Evolutionary conservation across 2,888 invertebrate genomes (phyloP).

Genomic region (Lomographa bimaculata): DNA sequence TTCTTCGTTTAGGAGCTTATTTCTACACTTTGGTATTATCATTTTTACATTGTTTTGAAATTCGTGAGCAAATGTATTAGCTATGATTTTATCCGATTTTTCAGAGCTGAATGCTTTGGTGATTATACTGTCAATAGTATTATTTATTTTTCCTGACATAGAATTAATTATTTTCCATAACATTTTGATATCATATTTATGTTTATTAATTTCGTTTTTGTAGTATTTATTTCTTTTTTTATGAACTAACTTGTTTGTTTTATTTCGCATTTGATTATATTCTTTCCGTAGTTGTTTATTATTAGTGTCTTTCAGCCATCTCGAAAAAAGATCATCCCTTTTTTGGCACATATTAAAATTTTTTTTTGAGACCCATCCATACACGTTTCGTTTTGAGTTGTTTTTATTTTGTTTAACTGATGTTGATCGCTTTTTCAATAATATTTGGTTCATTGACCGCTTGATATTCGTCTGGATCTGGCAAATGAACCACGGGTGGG

Average conservation of each 20-base stretch:
- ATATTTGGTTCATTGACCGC: too few relatives aligned
- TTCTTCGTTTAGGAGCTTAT: not conserved
- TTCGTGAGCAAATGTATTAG: constrained; percentile 2
- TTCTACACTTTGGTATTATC: not conserved
- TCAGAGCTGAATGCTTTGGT: not conserved
- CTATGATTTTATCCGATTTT: not conserved
- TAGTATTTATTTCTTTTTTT: constrained; percentile 1
- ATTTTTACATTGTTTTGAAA: constrained; percentile 4
- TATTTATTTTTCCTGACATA: constrained; percentile 4
- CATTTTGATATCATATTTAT: constrained; percentile 1
- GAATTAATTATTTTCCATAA: constrained; percentile 7
- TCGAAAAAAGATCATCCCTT: too few relatives aligned
- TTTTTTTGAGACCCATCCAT: not conserved
- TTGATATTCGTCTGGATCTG: too few relatives aligned
- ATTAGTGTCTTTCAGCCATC: too few relatives aligned
- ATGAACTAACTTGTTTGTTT: not conserved
- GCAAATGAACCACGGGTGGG: too few relatives aligned
- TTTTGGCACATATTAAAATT: too few relatives aligned
- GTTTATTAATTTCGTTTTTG: not conserved
- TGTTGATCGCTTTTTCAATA: too few relatives aligned
- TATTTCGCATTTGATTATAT: too few relatives aligned
- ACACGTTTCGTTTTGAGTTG: not conserved
- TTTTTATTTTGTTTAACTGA: not conserved
- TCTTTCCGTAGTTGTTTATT: too few relatives aligned
- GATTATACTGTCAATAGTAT: constrained; percentile 1